Percentiles rank a stretch among this genome's conserved stretches.
Evolutionary conservation across 2,113 vertebrate genomes (phyloP).

Genomic region (Antechinus flavipes): DNA sequence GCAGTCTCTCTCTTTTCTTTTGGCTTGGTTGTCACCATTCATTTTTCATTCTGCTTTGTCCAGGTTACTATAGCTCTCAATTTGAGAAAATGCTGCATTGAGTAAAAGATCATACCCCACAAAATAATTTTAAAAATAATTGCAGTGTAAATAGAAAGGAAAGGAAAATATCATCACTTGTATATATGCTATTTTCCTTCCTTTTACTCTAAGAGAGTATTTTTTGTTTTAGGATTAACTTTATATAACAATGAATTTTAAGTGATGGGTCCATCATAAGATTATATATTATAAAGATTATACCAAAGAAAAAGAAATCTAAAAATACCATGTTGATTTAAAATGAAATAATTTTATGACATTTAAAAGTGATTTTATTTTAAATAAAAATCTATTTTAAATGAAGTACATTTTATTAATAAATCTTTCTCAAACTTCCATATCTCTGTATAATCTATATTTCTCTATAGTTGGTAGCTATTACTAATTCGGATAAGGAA

Average conservation of each 20-base stretch:
- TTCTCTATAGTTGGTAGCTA: neutral
- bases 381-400: neutral
- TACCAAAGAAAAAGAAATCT: neutral
- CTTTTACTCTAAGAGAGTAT: neutral
- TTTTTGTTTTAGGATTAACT: neutral
- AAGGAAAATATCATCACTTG: neutral
- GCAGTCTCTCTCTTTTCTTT: neutral
- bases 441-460: neutral
- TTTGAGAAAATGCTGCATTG: neutral
- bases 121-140: neutral
- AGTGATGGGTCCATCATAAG: neutral
- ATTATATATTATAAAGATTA: neutral
- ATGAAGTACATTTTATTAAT: neutral
- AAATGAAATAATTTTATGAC: neutral
- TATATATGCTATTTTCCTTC: neutral
- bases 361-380: neutral
- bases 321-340: constrained; percentile 3
- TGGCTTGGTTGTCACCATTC: neutral
- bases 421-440: neutral
- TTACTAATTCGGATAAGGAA: constrained; percentile 34
- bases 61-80: neutral
- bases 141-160: neutral
- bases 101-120: neutral
- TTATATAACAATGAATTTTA: neutral
- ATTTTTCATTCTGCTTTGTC: neutral